A percentile compares a stretch with the other conserved stretches of the same genome.
Evolutionary conservation across 2,113 vertebrate species (phyloP).

Genomic region (Actinemys pallida): DNA sequence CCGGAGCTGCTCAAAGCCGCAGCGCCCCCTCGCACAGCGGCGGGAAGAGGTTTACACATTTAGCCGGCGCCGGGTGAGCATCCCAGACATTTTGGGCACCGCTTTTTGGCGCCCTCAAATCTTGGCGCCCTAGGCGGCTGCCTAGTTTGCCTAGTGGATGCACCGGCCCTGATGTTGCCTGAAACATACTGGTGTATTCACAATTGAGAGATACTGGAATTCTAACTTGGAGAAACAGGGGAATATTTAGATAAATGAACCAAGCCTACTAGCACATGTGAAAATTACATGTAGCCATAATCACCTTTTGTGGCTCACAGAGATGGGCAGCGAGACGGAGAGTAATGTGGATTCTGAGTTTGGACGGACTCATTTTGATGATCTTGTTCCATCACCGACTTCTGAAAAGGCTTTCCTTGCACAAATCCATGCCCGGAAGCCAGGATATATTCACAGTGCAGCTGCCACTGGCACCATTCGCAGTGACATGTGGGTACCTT

Average conservation of each 20-base stretch:
- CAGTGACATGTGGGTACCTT: constrained; percentile 80
- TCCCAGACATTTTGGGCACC: too few species aligned
- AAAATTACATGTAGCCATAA: not conserved
- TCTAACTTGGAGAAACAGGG: not conserved
- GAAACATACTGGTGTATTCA: not conserved
- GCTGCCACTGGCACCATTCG: constrained; percentile 75
- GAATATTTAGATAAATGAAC: not conserved
- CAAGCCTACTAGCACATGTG: not conserved
- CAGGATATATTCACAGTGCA: constrained; percentile 79
- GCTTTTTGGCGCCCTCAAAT: too few species aligned
- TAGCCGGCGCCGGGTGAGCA: too few species aligned
- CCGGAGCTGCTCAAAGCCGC: too few species aligned
- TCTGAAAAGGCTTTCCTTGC: constrained; percentile 91
- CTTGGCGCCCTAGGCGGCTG: too few species aligned
- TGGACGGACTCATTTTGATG: constrained; percentile 86
- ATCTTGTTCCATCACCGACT: constrained; percentile 86
- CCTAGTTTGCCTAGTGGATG: too few species aligned
- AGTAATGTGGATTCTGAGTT: constrained; percentile 92
- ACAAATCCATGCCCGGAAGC: constrained; percentile 85
- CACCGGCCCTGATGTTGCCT: not conserved
- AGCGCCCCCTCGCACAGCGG: too few species aligned
- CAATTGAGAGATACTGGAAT: not conserved
- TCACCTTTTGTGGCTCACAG: constrained; percentile 73
- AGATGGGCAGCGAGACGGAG: constrained; percentile 92
- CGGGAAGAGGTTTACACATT: too few species aligned